These are phyloP conservation scores for Papilio protenor DNA, from an alignment of 2,888 invertebrate genomes.

Conservation along the genomic window DNA sequence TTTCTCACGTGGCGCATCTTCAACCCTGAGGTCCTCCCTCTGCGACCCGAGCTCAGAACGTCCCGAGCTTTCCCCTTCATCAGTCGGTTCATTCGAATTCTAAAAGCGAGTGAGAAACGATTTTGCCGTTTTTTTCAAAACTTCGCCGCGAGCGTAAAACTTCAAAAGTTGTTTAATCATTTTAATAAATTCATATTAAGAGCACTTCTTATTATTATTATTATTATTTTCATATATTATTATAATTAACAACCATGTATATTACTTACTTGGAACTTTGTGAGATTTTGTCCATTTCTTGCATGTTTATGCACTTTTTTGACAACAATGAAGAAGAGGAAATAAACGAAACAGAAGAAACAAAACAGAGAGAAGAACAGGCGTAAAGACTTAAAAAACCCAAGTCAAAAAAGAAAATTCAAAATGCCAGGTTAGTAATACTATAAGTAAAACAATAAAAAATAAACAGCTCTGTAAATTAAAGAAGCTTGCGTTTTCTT, in stretches of 20 bases:
- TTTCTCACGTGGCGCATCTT: constrained; percentile 55
- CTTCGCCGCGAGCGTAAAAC: not conserved
- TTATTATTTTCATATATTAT: not conserved
- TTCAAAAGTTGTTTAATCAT: not conserved
- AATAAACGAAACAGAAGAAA: not conserved
- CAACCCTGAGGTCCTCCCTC: constrained; percentile 51
- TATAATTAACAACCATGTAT: not conserved
- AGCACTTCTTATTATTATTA: not conserved
- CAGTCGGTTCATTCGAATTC: constrained; percentile 40
- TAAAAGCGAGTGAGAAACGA: constrained; percentile 32
- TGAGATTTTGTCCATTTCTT: not conserved
- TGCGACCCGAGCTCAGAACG: constrained; percentile 53
- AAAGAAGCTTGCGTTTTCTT: not conserved
- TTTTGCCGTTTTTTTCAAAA: constrained; percentile 26
- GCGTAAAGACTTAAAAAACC: not conserved
- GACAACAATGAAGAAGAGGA: not conserved
- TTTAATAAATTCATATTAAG: not conserved
- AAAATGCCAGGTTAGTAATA: constrained; percentile 2
- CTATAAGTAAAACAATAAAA: not conserved
- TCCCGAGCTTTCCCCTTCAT: constrained; percentile 30
- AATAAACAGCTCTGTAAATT: not conserved
- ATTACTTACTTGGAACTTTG: not conserved
- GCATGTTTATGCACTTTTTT: not conserved
- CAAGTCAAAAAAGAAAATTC: no score
- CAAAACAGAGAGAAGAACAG: not conserved